Conservation (phyloP, 2,113 vertebrate species). For the Cynoglossus semilaevis region DNA sequence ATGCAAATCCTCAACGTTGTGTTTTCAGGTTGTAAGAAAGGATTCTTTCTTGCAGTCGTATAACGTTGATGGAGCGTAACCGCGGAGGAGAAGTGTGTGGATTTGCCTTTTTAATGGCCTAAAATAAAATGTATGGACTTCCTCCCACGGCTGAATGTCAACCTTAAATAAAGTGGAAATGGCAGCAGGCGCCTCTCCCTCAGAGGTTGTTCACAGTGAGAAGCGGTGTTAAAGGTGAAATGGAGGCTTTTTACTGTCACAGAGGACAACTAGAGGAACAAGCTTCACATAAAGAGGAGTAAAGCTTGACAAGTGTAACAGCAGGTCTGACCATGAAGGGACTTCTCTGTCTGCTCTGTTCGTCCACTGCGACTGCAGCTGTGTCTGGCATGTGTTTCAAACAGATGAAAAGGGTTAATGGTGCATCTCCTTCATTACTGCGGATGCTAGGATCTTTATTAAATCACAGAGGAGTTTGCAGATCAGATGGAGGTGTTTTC, state of each 20-base stretch:
- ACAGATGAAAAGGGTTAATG: no score
- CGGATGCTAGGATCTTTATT: no score
- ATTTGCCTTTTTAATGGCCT: conserved; percentile 38
- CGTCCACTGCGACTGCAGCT: not conserved
- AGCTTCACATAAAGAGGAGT: conserved; percentile 19
- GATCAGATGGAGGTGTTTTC: no score
- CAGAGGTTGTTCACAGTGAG: conserved; percentile 7
- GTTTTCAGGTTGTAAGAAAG: conserved; percentile 20
- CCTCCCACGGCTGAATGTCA: conserved; percentile 20
- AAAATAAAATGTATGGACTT: conserved; percentile 34
- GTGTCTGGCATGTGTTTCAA: not conserved
- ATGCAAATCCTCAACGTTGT: conserved; percentile 21
- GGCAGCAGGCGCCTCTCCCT: conserved; percentile 16
- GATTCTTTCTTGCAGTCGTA: conserved; percentile 27
- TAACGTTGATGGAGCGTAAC: conserved; percentile 39
- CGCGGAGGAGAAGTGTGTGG: conserved; percentile 6
- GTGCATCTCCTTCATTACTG: no score
- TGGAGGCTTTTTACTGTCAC: conserved; percentile 11
- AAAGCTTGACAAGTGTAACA: conserved; percentile 19
- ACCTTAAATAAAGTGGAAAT: conserved; percentile 33
- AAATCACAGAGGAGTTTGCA: no score
- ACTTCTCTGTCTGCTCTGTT: not conserved
- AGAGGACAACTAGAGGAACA: conserved; percentile 14
- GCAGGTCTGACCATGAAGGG: conserved; percentile 4
- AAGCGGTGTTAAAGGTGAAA: conserved; percentile 14